Percentiles rank a stretch among this genome's conserved stretches.
Conservation (phyloP, 2,797 vertebrate species). For the Propithecus perrieri region DNA sequence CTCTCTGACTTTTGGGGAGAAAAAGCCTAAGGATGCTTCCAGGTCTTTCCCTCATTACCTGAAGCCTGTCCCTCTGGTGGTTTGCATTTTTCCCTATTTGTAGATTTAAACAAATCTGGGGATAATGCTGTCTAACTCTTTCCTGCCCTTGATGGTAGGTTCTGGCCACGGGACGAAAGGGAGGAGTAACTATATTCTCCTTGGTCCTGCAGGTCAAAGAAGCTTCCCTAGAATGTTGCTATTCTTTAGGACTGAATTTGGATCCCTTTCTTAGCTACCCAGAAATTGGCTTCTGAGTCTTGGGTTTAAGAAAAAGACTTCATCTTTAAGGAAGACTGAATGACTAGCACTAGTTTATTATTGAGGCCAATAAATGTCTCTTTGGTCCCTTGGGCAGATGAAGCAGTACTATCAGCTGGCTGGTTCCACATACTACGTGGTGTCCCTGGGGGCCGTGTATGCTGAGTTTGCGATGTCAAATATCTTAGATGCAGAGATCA, state of each 20-base stretch:
- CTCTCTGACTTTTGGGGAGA: background rate
- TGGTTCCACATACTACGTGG: fast-evolving
- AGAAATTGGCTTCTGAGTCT: background rate
- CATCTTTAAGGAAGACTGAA: background rate
- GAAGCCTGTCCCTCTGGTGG: background rate
- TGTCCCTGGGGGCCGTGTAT: fast-evolving
- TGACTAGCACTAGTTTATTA: background rate
- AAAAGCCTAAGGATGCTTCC: background rate
- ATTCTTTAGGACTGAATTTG: background rate
- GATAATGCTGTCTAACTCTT: background rate
- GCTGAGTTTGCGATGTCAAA: background rate
- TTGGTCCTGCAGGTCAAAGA: background rate
- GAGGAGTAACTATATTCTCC: background rate
- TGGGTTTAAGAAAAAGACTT: background rate
- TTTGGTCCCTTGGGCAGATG: background rate
- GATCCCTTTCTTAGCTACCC: background rate
- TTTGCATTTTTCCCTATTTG: background rate
- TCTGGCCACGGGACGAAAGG: background rate
- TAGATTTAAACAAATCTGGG: background rate
- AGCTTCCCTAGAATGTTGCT: background rate
- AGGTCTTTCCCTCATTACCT: background rate
- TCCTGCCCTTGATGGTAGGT: background rate
- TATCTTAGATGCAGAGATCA: background rate
- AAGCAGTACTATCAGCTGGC: background rate
- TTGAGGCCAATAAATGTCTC: background rate